Conservation (phyloP, 2,113 vertebrate species). For the Nettapus auritus region DNA sequence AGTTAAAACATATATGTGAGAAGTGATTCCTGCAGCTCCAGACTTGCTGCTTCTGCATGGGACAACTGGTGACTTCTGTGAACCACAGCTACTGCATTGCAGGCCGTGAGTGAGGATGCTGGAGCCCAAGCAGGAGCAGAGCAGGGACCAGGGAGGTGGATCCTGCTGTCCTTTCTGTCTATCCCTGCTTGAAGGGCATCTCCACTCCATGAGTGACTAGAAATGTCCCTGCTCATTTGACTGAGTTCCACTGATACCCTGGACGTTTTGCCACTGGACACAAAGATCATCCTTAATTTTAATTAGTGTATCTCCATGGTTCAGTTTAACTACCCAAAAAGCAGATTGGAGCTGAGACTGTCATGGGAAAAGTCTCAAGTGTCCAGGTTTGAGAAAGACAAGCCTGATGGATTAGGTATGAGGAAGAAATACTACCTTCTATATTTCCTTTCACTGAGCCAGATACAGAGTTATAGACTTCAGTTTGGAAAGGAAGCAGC, state of each 20-base stretch:
- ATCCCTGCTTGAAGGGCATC: not conserved
- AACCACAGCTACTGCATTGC: not conserved
- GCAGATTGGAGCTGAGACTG: not conserved
- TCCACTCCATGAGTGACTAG: not conserved
- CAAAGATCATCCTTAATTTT: not conserved
- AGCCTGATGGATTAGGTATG: not conserved
- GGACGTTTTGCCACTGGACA: not conserved
- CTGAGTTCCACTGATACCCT: not conserved
- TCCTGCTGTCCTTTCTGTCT: not conserved
- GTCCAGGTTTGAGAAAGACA: not conserved
- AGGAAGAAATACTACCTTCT: not conserved
- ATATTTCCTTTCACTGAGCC: not conserved
- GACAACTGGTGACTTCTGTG: not conserved
- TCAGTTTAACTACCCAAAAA: not conserved
- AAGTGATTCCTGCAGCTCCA: not conserved
- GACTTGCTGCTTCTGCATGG: not conserved
- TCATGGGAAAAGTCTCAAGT: not conserved
- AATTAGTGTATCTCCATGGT: not conserved
- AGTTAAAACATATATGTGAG: not conserved
- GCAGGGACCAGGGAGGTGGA: not conserved
- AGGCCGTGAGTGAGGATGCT: not conserved
- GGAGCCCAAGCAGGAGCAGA: not conserved
- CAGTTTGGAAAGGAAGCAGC: not conserved
- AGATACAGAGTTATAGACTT: not conserved
- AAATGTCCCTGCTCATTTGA: not conserved